phyloP scores from a whole-genome alignment of 2,797 vertebrate genomes.

The Channa striata region DNA sequence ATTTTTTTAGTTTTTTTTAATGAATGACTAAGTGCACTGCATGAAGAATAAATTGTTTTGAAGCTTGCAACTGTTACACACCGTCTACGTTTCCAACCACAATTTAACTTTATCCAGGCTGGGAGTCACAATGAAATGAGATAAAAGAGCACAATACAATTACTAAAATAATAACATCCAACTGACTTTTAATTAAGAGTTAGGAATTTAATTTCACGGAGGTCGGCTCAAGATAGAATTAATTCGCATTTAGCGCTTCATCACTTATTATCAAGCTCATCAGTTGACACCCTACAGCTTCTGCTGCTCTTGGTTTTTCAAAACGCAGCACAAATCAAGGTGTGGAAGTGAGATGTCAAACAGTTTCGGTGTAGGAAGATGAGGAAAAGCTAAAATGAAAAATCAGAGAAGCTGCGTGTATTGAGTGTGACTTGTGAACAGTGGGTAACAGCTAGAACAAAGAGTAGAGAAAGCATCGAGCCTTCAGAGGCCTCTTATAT shows the following conservation, averaged over 20 bases:
- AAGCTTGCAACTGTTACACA: constrained; percentile 10
- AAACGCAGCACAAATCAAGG: constrained; percentile 40
- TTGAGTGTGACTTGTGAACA: constrained; percentile 28
- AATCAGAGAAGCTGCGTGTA: constrained; percentile 22
- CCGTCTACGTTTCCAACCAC: constrained; percentile 11
- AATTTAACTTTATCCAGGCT: constrained; percentile 27
- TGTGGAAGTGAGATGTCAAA: constrained; percentile 42
- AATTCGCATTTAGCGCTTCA: constrained; percentile 54
- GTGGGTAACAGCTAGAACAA: neutral
- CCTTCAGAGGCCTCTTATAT: constrained; percentile 18
- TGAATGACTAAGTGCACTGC: constrained; percentile 2
- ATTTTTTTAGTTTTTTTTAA: constrained; percentile 9
- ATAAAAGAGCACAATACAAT: constrained; percentile 38
- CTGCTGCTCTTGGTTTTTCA: constrained; percentile 25
- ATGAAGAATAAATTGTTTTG: constrained; percentile 1
- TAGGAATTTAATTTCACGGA: constrained; percentile 68
- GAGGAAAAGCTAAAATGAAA: constrained; percentile 31
- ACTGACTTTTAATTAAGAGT: constrained; percentile 67
- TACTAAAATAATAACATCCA: constrained; percentile 56
- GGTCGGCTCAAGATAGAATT: constrained; percentile 48
- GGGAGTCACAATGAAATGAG: constrained; percentile 32
- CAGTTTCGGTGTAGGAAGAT: constrained; percentile 5
- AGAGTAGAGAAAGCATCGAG: constrained; percentile 20
- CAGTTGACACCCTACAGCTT: constrained; percentile 46
- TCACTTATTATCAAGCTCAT: constrained; percentile 58